phyloP scores from a whole-genome alignment of 2,797 vertebrate genomes.

The Mallotus villosus region DNA sequence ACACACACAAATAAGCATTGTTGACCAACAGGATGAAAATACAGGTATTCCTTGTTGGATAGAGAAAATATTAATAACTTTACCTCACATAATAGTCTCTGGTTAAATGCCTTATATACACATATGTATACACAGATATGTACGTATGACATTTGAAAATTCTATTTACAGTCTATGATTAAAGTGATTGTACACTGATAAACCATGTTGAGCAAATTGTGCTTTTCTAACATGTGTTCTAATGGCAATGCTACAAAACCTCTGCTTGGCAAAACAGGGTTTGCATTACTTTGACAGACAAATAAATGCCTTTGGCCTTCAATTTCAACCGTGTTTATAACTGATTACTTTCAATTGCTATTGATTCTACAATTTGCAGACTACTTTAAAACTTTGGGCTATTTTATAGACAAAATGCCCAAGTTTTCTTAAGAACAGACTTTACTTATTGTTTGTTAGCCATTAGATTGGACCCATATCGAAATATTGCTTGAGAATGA shows the following conservation, averaged over 20 bases:
- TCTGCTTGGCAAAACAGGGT: conserved; percentile 37
- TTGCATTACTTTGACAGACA: conserved; percentile 32
- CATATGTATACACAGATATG: conserved; percentile 77
- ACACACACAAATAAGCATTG: conserved; percentile 46
- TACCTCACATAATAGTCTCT: conserved; percentile 81
- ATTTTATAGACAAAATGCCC: conserved; percentile 13
- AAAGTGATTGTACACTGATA: conserved; percentile 71
- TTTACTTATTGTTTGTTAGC: conserved; percentile 37
- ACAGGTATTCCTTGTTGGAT: conserved; percentile 69
- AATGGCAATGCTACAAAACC: conserved; percentile 67
- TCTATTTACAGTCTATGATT: conserved; percentile 77
- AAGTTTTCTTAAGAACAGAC: not conserved
- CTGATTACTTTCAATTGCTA: not conserved
- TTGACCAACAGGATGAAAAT: conserved; percentile 66
- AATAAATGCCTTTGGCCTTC: conserved; percentile 16
- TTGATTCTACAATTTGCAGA: conserved; percentile 14
- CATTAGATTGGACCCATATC: conserved; percentile 54
- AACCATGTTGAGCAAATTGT: conserved; percentile 68
- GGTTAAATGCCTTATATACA: conserved; percentile 77
- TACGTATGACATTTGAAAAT: conserved; percentile 76
- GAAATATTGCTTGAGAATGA: conserved; percentile 71
- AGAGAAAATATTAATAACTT: conserved; percentile 79
- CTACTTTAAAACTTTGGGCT: conserved; percentile 18
- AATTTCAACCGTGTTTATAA: not conserved
- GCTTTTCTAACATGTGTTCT: conserved; percentile 70